phyloP scores from a whole-genome alignment of 1,140 invertebrate genomes.

The Drosophila sproati region DNA sequence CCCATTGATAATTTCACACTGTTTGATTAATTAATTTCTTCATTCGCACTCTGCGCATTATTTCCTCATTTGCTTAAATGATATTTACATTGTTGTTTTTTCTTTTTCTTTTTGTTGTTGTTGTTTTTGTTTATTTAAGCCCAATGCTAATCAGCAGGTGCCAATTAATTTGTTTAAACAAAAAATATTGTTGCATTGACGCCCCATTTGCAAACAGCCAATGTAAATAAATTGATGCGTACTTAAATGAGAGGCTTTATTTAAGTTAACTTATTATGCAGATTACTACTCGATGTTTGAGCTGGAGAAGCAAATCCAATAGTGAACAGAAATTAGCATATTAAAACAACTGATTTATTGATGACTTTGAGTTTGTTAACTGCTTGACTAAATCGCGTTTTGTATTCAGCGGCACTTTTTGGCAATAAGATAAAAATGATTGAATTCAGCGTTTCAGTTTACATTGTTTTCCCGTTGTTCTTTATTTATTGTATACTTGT shows the following conservation, averaged over 20 bases:
- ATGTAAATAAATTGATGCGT: slow-evolving; percentile 8
- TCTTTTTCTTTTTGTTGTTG: slow-evolving; percentile 39
- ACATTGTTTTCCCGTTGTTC: no score
- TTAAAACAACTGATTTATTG: slow-evolving; percentile 21
- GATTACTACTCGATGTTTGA: neutral
- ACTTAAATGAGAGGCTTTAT: neutral
- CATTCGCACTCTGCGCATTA: slow-evolving; percentile 46
- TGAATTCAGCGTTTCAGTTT: neutral
- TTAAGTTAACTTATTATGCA: neutral
- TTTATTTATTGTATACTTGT: no score
- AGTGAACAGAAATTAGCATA: slow-evolving; percentile 2
- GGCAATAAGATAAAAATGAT: slow-evolving; percentile 23
- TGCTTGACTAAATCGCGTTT: neutral
- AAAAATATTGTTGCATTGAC: slow-evolving; percentile 33
- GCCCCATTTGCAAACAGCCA: slow-evolving; percentile 32
- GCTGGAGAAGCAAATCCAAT: slow-evolving; percentile 1
- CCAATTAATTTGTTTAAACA: slow-evolving; percentile 71
- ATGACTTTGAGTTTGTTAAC: neutral
- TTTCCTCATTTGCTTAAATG: slow-evolving; percentile 55
- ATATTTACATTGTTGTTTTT: neutral
- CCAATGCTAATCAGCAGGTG: slow-evolving; percentile 70
- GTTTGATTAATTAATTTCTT: slow-evolving; percentile 69
- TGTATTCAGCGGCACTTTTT: slow-evolving; percentile 10
- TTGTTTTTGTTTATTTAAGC: slow-evolving; percentile 30
- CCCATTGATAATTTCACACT: slow-evolving; percentile 47